Evolutionary conservation across 2,888 invertebrate genomes (phyloP), one percentile per base, ranked within the genome.

Genomic region (Clostera curtula): DNA sequence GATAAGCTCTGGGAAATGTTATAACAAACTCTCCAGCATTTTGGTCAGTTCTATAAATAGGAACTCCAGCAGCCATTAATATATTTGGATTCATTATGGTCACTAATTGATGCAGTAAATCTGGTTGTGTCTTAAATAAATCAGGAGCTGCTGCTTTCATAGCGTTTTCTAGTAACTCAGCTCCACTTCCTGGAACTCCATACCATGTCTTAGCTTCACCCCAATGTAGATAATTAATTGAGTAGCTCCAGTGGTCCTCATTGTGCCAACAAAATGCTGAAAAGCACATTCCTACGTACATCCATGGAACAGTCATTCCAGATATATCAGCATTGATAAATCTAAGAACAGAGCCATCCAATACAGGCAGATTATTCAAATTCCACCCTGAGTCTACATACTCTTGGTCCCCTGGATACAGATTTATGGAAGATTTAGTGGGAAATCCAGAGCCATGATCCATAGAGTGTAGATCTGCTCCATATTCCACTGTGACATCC

Each of bases 271-370:
- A 92, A 67, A 93, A 93, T 40, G 92, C 90, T 26, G 91, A 89
- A 70, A 93, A 93, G 54, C 91, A 92, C 93, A 93, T 93, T 19
- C 93, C 93, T 32, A 93, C 92, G 76, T 93, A 93, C 85, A 92
- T 91, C 93, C 93, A 93, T 6, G 93, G 93, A 4, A 91, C 89
- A 53, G 85, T 85, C 85, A 85, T 85, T 23, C 93, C 93, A 31
- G 91, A 91, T 53, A 93, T 92, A 52, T 91, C 91, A 30, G 88
- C 89, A 70, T 90, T 89, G 43, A 93, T 90, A 64, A 91, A 90
- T 47, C 87, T 85, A 28, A 93, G 77, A 1, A 93, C 90, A 24
- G 90, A 90, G 26, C 90, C 88, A 42, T 89, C 87, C 25, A 89
- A 65, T 6, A 91, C 87, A 13, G 93, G 91, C 38, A 93, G 65